A percentile compares a stretch with the other conserved stretches of the same genome.
Evolutionary conservation across 2,797 vertebrate species (phyloP).

Genomic region (Hemitrygon akajei): DNA sequence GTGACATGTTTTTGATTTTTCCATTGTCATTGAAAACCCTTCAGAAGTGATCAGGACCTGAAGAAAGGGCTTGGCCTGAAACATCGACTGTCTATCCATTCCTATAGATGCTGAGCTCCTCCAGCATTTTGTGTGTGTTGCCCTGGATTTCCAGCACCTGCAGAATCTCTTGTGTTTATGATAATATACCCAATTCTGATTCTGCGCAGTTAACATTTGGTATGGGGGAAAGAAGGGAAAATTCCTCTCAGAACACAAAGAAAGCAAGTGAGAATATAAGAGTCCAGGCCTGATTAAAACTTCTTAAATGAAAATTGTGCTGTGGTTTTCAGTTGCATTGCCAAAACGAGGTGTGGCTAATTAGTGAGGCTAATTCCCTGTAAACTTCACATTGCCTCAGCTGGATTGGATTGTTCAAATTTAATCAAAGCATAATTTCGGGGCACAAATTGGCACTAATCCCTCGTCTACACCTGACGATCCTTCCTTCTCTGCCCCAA

Average conservation of each 20-base stretch:
- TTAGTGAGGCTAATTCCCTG: not conserved
- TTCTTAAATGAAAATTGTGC: not conserved
- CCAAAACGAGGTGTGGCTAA: not conserved
- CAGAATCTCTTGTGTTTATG: too few species aligned
- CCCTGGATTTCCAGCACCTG: too few species aligned
- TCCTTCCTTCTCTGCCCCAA: not conserved
- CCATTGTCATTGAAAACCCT: not conserved
- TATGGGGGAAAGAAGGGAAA: not conserved
- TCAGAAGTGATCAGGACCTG: not conserved
- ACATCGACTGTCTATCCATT: too few species aligned
- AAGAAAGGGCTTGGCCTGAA: too few species aligned
- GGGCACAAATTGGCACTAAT: conserved; percentile 25
- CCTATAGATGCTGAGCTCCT: too few species aligned
- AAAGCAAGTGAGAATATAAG: not conserved
- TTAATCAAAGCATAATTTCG: not conserved
- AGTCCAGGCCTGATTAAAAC: not conserved
- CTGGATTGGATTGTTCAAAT: conserved; percentile 6
- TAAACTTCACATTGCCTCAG: not conserved
- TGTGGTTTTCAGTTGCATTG: not conserved
- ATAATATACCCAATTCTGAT: too few species aligned
- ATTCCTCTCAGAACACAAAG: too few species aligned
- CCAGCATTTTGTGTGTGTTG: too few species aligned
- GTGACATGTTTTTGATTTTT: not conserved
- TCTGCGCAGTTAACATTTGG: too few species aligned
- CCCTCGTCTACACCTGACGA: not conserved